Evolutionary conservation across 2,113 vertebrate species (phyloP).

Genomic region (Procavia capensis): DNA sequence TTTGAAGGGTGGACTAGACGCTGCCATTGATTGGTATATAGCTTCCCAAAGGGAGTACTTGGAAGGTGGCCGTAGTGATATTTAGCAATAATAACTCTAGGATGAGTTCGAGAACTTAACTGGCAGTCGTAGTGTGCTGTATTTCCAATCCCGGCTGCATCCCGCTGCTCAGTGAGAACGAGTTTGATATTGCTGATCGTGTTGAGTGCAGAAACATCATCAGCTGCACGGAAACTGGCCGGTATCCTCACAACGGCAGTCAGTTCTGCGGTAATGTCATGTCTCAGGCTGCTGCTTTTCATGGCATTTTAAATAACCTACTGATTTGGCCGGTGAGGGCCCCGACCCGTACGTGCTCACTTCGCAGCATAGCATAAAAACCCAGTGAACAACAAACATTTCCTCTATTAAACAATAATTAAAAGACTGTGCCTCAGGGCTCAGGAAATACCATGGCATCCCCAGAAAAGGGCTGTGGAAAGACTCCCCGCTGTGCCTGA

Average conservation of each 20-base stretch:
- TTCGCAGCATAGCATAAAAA: not conserved
- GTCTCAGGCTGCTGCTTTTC: not conserved
- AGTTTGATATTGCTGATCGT: not conserved
- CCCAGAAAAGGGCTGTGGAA: not conserved
- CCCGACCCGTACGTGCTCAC: not conserved
- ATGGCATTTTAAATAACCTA: not conserved
- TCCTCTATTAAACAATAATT: constrained; percentile 12
- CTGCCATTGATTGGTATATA: too few relatives aligned
- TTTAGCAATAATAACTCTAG: too few relatives aligned
- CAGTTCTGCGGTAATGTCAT: not conserved
- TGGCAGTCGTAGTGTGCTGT: fast-evolving
- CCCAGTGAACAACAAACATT: not conserved
- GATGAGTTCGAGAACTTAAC: too few relatives aligned
- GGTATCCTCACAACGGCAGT: not conserved
- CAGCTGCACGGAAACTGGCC: not conserved
- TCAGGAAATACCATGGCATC: not conserved
- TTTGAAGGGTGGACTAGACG: too few relatives aligned
- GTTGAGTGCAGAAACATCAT: not conserved
- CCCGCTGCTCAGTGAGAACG: not conserved
- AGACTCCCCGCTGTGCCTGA: not conserved
- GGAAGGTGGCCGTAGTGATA: too few relatives aligned
- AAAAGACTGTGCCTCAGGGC: not conserved
- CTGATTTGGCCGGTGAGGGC: not conserved
- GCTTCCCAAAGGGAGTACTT: too few relatives aligned
- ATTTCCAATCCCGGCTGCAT: not conserved